Conservation (phyloP, 2,797 vertebrate species). For the Rhinichthys osculus region DNA sequence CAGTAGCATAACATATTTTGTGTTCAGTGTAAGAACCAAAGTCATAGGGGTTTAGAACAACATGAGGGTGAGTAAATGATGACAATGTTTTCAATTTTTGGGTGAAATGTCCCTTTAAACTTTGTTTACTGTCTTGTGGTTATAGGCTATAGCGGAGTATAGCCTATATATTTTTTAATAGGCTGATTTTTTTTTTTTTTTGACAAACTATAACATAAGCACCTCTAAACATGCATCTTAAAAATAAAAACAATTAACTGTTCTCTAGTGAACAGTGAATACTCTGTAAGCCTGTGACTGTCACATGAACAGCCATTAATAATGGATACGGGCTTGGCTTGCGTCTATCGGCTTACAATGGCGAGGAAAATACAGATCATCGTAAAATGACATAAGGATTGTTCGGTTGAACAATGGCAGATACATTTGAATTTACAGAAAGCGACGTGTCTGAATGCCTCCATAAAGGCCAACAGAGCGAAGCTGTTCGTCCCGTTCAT, state of each 20-base stretch:
- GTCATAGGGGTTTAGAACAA: background rate
- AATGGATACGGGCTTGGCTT: constrained; percentile 71
- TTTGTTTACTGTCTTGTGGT: background rate
- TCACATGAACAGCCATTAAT: constrained; percentile 74
- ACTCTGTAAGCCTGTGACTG: constrained; percentile 30
- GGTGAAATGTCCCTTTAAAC: constrained; percentile 16
- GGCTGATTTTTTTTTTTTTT: too few relatives aligned
- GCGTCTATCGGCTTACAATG: constrained; percentile 75
- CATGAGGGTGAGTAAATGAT: background rate
- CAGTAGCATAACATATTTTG: background rate
- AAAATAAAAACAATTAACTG: background rate
- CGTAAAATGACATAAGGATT: background rate
- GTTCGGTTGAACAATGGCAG: background rate
- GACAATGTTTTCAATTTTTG: background rate
- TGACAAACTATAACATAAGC: background rate
- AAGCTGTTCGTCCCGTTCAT: constrained; percentile 6
- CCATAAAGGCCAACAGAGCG: background rate
- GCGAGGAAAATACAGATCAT: constrained; percentile 26
- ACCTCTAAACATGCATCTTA: background rate
- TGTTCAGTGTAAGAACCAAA: too few relatives aligned
- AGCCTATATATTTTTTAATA: background rate
- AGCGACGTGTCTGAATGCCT: background rate
- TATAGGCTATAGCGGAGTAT: background rate
- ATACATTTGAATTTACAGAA: background rate
- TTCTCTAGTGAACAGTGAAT: background rate